Conservation (phyloP, 2,797 vertebrate genomes). For the Sus cebifrons region DNA sequence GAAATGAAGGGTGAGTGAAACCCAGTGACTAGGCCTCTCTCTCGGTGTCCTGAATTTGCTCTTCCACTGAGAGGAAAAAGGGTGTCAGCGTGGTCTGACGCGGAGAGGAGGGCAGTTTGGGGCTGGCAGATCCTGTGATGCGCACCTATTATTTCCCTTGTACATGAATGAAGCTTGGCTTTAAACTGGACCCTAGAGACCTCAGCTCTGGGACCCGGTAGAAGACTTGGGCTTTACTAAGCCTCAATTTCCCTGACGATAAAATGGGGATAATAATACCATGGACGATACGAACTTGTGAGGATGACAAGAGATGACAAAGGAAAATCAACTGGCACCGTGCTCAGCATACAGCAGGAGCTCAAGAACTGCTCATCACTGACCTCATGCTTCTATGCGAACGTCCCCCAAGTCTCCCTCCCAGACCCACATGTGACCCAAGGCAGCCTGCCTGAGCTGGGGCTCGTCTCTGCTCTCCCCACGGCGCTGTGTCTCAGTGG, state of each 20-base stretch:
- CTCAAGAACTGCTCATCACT: not conserved
- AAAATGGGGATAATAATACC: not conserved
- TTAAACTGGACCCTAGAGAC: not conserved
- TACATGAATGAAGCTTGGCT: not conserved
- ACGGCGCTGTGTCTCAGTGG: not conserved
- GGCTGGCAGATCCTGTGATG: not conserved
- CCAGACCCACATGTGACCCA: no score
- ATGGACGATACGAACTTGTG: not conserved
- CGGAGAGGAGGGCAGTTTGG: not conserved
- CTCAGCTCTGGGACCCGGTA: not conserved
- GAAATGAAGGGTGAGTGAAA: not conserved
- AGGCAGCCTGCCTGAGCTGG: not conserved
- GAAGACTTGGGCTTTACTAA: conserved; percentile 29
- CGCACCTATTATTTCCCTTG: not conserved
- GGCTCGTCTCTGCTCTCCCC: not conserved
- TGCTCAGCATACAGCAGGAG: not conserved
- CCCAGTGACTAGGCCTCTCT: not conserved
- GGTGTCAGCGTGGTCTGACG: not conserved
- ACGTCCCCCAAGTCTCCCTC: not conserved
- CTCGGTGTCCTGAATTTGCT: not conserved
- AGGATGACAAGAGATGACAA: not conserved
- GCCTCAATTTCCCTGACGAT: conserved; percentile 10
- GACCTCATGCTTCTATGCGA: not conserved
- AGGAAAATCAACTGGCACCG: not conserved
- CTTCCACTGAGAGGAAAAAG: not conserved